phyloP scores from a whole-genome alignment of 2,113 vertebrate genomes.

The Dipodomys merriami region DNA sequence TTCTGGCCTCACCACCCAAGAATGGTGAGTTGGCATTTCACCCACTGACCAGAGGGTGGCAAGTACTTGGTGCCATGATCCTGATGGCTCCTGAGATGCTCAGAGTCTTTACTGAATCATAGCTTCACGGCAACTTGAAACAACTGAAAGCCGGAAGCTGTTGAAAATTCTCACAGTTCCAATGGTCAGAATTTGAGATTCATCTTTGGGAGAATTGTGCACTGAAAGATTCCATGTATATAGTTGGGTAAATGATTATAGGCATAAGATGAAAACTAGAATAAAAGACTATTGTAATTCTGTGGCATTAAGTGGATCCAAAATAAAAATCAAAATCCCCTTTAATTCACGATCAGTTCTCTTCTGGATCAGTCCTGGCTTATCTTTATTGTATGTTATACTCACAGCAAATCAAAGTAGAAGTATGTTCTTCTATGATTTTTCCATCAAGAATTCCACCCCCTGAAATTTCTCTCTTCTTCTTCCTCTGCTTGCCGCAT shows the following conservation, averaged over 20 bases:
- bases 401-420: neutral
- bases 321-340: neutral
- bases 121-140: conserved; percentile 3
- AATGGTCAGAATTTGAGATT: conserved; percentile 19
- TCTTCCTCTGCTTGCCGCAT: neutral
- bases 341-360: neutral
- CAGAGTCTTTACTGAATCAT: conserved; percentile 19
- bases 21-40: neutral
- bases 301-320: neutral
- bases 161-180: conserved; percentile 30
- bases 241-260: conserved; percentile 33
- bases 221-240: conserved; percentile 4
- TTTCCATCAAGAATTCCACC: neutral
- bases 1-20: neutral
- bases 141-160: neutral
- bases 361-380: neutral
- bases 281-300: neutral
- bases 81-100: neutral
- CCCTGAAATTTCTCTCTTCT: neutral
- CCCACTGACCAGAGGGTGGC: neutral
- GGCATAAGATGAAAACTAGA: conserved; percentile 19
- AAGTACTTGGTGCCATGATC: conserved; percentile 13
- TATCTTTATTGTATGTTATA: neutral
- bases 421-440: neutral
- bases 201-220: conserved; percentile 22